Base-by-base conservation (phyloP, 2,113 vertebrate genomes). In the Prunella himalayana region DNA sequence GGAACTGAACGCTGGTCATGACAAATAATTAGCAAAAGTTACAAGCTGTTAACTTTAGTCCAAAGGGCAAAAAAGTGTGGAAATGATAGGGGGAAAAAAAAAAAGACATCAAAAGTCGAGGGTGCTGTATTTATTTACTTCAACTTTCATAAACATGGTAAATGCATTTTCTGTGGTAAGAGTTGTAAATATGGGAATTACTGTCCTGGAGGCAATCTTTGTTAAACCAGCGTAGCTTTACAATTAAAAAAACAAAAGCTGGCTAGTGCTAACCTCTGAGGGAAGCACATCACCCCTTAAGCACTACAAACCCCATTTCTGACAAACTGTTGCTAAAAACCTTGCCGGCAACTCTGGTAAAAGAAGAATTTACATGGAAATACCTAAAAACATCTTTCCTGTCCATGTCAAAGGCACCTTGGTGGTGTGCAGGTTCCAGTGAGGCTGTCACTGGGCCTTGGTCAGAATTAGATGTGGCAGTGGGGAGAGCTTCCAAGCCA, bases 121-220 rank as follows among this genome's bases (percentile, higher is more conserved):
- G 28, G 35, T 79, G 59, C 50, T 66, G n/a, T 79, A 56, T 71
- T 91, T 79, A 56, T 71, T 91, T 91, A 90, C 57, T 89, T 92
- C 75, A 87, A 93, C 79, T 93, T 94, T 75, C 41, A 90, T 68
- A 94, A 86, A 92, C 64, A 68, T 56, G 21, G 51, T 72, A 82
- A 94, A 47, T 27, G 24, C 79, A 83, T 94, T 91, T 95, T 92
- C 85, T 95, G 85, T 60, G 75, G 90, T 75, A 77, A 92, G 54
- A 80, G 79, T 70, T 81, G 79, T 86, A 85, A 95, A 94, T 90
- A 96, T 56, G 82, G 79, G 87, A 93, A 92, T 66, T 90, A 65
- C 25, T 88, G 41, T 93, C 82, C 95, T 84, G 82, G 47, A 88
- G 93, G 93, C 85, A 83, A 86, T 86, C 88, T 88, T 75, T 88